Evolutionary conservation across 2,888 invertebrate species (phyloP), one percentile per base, ranked within the genome.

Genomic region (Schizotus pectinicornis): DNA sequence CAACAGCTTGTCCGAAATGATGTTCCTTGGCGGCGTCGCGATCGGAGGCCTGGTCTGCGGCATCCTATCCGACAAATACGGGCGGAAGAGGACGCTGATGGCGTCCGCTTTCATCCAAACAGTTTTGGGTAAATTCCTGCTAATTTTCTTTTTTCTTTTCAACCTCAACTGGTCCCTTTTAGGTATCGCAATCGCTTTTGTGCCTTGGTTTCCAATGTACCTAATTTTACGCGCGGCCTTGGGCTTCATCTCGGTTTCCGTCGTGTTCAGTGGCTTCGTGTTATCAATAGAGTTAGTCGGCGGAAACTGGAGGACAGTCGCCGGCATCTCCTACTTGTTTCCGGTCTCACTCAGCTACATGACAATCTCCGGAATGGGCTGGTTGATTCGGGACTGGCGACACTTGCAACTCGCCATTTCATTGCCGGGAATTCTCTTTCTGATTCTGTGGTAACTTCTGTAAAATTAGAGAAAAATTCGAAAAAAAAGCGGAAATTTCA

Each of bases 241-340:
- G 75, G 92, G 92, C 0, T 85, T 89, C 66, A 88, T 90, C 8
- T 90, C 89, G 0, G 90, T 91, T n/a, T 90, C 91, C 11, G 88
- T 92, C 43, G 92, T 92, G 14, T 90, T 91, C 76, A 88, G 91
- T 35, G 90, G 89, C 22, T 90, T 92, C 68, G 91, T 92, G 5
- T 81, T 92, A 33, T 87, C 90, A 34, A 89, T 91, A 67, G 92
- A 92, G 76, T 80, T 90, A 52, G 90, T 91, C 2, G 90, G 90
- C 11, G 90, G 91, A 1, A 87, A 88, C 67, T 91, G 91, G 90
- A 84, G 91, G 60, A 91, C 90, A 2, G 87, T 91, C 55, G 88
- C 91, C 1, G 92, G 92, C 52, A 89, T 92, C 58, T 90, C 89
- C 68, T 91, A 91, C 77, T 84, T 91, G 70, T 90, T 92, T 76